phyloP scores from a whole-genome alignment of 2,888 invertebrate genomes.

The Eupithecia subfuscata region DNA sequence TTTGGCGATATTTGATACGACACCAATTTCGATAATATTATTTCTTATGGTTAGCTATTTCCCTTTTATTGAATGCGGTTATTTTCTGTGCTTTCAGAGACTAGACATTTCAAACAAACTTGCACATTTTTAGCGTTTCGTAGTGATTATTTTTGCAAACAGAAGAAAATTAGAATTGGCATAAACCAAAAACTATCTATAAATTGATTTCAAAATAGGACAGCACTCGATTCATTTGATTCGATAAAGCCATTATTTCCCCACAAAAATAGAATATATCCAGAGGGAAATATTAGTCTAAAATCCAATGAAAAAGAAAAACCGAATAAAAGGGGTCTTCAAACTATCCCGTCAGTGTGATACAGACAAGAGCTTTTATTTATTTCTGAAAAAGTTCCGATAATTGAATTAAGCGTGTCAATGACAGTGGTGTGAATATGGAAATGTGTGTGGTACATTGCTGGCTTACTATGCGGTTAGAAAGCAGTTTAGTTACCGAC shows the following conservation, averaged over 20 bases:
- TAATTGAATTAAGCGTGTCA: conserved; percentile 53
- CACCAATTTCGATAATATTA: too few species aligned
- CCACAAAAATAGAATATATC: conserved; percentile 33
- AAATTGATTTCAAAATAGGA: not conserved
- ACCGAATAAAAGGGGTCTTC: conserved; percentile 23
- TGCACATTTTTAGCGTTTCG: not conserved
- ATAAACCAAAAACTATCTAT: not conserved
- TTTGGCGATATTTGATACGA: too few species aligned
- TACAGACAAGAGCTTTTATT: conserved; percentile 68
- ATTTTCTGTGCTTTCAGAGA: not conserved
- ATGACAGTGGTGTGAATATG: conserved; percentile 24
- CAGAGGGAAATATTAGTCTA: conserved; percentile 38
- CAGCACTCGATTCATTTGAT: conserved; percentile 26
- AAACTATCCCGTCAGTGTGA: conserved; percentile 48
- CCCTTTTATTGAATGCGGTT: not conserved
- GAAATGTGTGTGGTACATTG: conserved; percentile 24
- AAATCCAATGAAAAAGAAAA: conserved; percentile 30
- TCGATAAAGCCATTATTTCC: conserved; percentile 40
- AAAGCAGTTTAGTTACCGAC: not conserved
- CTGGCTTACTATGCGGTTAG: conserved; percentile 12
- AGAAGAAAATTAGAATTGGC: not conserved
- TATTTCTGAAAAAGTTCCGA: conserved; percentile 57
- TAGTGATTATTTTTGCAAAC: not conserved
- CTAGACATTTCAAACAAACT: too few species aligned
- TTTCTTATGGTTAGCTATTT: too few species aligned